Conservation (phyloP, 2,113 vertebrate genomes). For the Epinephelus cyanopodus region DNA sequence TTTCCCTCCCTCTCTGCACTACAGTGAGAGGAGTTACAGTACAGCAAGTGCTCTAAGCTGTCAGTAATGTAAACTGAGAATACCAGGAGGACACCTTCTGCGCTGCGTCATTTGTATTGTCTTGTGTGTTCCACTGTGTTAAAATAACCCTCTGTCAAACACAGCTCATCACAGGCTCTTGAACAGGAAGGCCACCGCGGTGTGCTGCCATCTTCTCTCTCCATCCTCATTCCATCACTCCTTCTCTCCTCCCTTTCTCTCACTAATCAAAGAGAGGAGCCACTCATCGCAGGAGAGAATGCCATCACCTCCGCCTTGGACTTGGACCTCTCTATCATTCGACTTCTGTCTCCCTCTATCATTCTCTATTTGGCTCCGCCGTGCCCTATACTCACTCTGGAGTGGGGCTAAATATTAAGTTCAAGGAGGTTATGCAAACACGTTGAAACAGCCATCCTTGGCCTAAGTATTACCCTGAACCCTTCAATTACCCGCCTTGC, state of each 20-base stretch:
- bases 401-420: slow-evolving; percentile 84
- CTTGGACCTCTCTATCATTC: slow-evolving; percentile 68
- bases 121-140: slow-evolving; percentile 30
- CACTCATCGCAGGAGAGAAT: slow-evolving; percentile 40
- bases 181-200: slow-evolving; percentile 39
- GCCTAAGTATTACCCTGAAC: slow-evolving; percentile 85
- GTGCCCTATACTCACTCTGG: slow-evolving; percentile 72
- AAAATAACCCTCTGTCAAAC: slow-evolving; percentile 48
- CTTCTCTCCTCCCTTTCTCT: slow-evolving; percentile 30
- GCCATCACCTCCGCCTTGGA: slow-evolving; percentile 65
- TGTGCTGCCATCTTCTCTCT: slow-evolving; percentile 32
- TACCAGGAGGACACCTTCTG: slow-evolving; percentile 45
- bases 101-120: slow-evolving; percentile 41
- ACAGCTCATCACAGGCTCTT: slow-evolving; percentile 53
- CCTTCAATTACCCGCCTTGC: slow-evolving; percentile 85
- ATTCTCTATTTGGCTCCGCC: slow-evolving; percentile 65
- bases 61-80: slow-evolving; percentile 47
- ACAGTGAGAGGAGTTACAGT: not conserved
- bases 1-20: not conserved
- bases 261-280: slow-evolving; percentile 66
- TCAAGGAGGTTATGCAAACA: slow-evolving; percentile 86
- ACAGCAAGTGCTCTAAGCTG: not conserved
- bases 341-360: slow-evolving; percentile 49
- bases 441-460: slow-evolving; percentile 83
- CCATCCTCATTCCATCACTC: slow-evolving; percentile 46